Evolutionary conservation across 2,797 vertebrate species (phyloP), one percentile per base, ranked within the genome.

Genomic region (Falco berigora): DNA sequence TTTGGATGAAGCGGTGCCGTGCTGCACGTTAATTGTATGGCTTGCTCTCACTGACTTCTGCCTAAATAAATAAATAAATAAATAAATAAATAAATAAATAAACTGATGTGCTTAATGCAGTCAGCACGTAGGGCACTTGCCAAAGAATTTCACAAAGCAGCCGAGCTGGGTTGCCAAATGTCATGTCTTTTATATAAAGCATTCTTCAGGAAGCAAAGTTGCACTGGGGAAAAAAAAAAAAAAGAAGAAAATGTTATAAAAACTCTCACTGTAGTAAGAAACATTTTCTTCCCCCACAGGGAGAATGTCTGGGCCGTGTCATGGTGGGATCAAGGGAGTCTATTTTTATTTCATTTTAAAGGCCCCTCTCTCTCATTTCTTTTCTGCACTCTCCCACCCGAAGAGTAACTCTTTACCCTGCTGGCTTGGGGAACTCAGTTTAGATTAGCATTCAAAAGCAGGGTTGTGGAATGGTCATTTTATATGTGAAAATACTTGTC

Each of bases 111-210:
- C 59, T 95, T 92, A 89, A 86, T 95, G 69, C 82, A 96, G 90
- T 97, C 89, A 94, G 90, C 94, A 83, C 55, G 9, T 72, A 91
- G 92, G 86, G 91, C 73, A 56, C 89, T 95, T 97, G 93, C 96
- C 94, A 96, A 94, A 94, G 88, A 94, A 90, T 96, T 97, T 96
- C 96, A 88, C 88, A 75, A 75, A 95, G 86, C 89, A 63, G 72
- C 80, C 90, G 68, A 92, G 77, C 80, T 83, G 71, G 68, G 74
- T 93, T 97, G 94, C 95, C 95, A 97, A 97, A 96, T 96, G 95
- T 97, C 92, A 79, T 85, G 86, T 97, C 95, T 97, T 95, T 97
- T 97, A 86, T 92, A 86, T 81, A 95, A 96, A 96, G 82, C 90
- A 63, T 96, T 96, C 81, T 96, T 96, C 95, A 97, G 95, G 96